Conservation (phyloP, 2,113 vertebrate species). For the Brachionichthys hirsutus region DNA sequence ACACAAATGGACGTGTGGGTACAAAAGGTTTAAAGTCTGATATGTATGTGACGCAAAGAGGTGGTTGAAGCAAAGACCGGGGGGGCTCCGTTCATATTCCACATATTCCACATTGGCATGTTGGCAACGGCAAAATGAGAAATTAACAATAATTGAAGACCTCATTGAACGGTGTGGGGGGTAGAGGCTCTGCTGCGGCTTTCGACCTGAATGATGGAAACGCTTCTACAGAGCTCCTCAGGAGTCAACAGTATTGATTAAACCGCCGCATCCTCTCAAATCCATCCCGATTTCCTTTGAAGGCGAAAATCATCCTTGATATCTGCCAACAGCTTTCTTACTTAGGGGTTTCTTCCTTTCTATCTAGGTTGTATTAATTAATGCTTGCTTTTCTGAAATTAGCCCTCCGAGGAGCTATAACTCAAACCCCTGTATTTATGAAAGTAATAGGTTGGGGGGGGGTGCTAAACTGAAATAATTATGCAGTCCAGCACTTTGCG, state of each 20-base stretch:
- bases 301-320: slow-evolving; percentile 74
- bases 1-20: slow-evolving; percentile 51
- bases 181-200: slow-evolving; percentile 17
- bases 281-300: slow-evolving; percentile 77
- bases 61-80: slow-evolving; percentile 18
- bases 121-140: not conserved
- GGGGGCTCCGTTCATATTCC: slow-evolving; percentile 4
- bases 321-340: slow-evolving; percentile 74
- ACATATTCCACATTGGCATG: not conserved
- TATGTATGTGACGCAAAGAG: not conserved
- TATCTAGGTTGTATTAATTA: slow-evolving; percentile 82
- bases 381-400: slow-evolving; percentile 82
- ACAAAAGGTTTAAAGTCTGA: slow-evolving; percentile 58
- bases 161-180: slow-evolving; percentile 29
- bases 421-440: slow-evolving; percentile 84
- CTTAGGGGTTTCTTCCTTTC: slow-evolving; percentile 78
- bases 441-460: slow-evolving; percentile 79
- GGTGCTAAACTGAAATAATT: slow-evolving; percentile 84
- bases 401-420: slow-evolving; percentile 81
- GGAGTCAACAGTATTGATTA: slow-evolving; percentile 68
- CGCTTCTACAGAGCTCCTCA: slow-evolving; percentile 51
- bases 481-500: slow-evolving; percentile 83
- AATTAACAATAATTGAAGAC: slow-evolving; percentile 47
- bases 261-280: slow-evolving; percentile 71
- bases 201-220: slow-evolving; percentile 56